Conservation (phyloP, 2,797 vertebrate species). For the Poecilia wingei region DNA sequence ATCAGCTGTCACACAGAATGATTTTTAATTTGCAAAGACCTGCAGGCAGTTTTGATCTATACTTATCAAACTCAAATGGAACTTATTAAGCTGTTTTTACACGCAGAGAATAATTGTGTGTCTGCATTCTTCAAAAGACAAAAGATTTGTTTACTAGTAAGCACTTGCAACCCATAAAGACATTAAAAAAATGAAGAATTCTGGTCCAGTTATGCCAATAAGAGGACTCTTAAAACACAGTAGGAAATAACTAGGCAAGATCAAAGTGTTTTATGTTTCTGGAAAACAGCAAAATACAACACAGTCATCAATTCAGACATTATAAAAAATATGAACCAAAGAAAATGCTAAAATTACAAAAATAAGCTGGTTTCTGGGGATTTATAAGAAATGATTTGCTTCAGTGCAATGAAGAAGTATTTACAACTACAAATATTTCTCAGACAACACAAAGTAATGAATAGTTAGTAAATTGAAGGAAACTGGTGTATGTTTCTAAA, state of each 20-base stretch:
- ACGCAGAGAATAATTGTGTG: neutral
- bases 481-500: neutral
- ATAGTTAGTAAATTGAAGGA: neutral
- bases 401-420: neutral
- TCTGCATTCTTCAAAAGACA: neutral
- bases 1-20: neutral
- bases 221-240: conserved; percentile 10
- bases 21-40: conserved; percentile 24
- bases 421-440: neutral
- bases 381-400: neutral
- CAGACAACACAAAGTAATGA: neutral
- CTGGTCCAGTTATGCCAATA: conserved; percentile 6
- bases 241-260: neutral
- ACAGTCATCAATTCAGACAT: conserved; percentile 13
- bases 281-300: conserved; percentile 3
- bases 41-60: conserved; percentile 25
- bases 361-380: neutral
- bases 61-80: conserved; percentile 18
- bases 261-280: neutral
- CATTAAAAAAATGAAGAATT: neutral
- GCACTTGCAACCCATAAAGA: conserved; percentile 18
- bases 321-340: conserved; percentile 15
- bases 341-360: neutral
- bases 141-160: neutral
- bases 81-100: conserved; percentile 4